A percentile compares a stretch with the other conserved stretches of the same genome.
These are phyloP conservation scores for Tenodera sinensis DNA, from an alignment of 2,888 invertebrate genomes.

Conservation along the genomic window DNA sequence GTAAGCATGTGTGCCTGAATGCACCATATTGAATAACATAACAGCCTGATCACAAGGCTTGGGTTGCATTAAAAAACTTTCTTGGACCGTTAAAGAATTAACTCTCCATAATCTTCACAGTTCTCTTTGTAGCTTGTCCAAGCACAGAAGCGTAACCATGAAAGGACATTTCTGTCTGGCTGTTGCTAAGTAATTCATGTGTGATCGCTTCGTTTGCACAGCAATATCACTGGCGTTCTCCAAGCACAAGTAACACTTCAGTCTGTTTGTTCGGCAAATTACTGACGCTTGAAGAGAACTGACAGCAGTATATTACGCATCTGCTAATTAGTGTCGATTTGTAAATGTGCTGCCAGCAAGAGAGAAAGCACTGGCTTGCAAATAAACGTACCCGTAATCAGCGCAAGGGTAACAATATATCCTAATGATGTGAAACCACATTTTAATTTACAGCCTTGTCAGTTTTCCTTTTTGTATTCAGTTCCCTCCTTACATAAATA, in stretches of 20 bases:
- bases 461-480: too few relatives aligned
- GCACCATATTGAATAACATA: too few relatives aligned
- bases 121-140: too few relatives aligned
- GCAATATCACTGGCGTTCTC: neutral
- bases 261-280: neutral
- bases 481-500: too few relatives aligned
- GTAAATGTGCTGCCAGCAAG: neutral
- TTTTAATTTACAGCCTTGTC: too few relatives aligned
- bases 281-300: neutral
- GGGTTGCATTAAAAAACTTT: too few relatives aligned
- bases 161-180: neutral
- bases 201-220: neutral
- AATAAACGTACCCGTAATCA: neutral
- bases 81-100: too few relatives aligned
- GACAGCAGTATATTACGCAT: neutral
- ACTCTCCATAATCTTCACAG: too few relatives aligned
- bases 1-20: too few relatives aligned
- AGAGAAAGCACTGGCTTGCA: neutral
- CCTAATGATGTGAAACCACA: too few relatives aligned
- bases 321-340: neutral
- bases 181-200: neutral
- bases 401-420: neutral
- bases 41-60: too few relatives aligned
- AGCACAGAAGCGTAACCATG: neutral
- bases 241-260: neutral